Conservation (phyloP, 1,140 invertebrate genomes). For the Choristoneura fumiferana region DNA sequence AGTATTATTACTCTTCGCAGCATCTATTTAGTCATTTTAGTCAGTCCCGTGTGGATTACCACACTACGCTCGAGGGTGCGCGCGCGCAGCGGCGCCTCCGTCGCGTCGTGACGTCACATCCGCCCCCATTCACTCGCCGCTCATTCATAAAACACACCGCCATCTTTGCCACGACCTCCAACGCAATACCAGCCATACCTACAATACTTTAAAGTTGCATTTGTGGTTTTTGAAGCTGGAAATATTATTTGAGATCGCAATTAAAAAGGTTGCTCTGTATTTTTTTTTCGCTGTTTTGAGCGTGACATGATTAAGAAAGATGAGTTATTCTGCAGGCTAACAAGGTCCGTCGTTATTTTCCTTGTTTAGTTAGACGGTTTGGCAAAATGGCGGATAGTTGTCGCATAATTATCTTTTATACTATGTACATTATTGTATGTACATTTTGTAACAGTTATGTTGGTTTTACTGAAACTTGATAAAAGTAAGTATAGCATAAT, state of each 20-base stretch:
- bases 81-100: background rate
- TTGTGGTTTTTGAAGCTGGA: background rate
- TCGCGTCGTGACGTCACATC: constrained; percentile 11
- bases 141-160: constrained; percentile 15
- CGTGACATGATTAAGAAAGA: constrained; percentile 17
- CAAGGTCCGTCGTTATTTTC: too few species aligned
- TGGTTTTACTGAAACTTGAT: too few species aligned
- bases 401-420: too few species aligned
- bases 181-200: background rate
- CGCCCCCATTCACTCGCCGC: constrained; percentile 9
- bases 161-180: background rate
- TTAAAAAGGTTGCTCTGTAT: constrained; percentile 10
- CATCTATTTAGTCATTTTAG: too few species aligned
- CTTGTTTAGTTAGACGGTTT: too few species aligned
- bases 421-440: too few species aligned
- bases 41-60: background rate
- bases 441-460: too few species aligned
- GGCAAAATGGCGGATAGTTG: too few species aligned
- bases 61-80: background rate
- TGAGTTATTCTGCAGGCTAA: background rate
- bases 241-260: background rate
- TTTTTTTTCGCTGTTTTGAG: background rate
- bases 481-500: too few species aligned
- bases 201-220: background rate
- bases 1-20: background rate